These are phyloP conservation scores for Threskiornis aethiopicus DNA, from an alignment of 2,797 vertebrate species.

Conservation along the genomic window DNA sequence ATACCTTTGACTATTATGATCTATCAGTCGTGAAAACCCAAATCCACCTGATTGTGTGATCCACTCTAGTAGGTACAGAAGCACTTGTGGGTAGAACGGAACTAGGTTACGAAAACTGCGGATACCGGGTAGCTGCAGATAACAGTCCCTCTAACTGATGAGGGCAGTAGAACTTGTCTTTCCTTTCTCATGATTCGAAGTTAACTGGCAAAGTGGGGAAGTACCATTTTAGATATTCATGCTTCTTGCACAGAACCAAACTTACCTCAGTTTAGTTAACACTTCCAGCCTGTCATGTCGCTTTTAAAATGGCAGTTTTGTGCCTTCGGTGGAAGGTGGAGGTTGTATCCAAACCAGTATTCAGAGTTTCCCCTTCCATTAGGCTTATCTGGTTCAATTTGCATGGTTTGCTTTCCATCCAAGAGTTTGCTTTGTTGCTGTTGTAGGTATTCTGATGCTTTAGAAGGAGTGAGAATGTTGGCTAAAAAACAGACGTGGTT, in stretches of 20 bases:
- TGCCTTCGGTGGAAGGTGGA: neutral
- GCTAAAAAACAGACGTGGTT: neutral
- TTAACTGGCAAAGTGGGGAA: neutral
- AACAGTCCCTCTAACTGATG: neutral
- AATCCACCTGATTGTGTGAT: neutral
- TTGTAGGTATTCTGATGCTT: neutral
- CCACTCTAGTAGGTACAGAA: neutral
- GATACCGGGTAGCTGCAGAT: neutral
- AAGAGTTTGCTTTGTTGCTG: neutral
- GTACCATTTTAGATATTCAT: neutral
- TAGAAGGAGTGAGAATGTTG: neutral
- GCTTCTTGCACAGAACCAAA: neutral
- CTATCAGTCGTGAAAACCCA: neutral
- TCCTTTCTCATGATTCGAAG: neutral
- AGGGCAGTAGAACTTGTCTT: neutral
- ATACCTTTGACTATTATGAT: neutral
- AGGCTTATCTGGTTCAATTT: neutral
- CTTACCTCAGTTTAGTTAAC: neutral
- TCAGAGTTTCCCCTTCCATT: neutral
- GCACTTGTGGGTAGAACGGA: neutral
- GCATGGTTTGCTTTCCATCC: neutral
- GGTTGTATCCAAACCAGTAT: neutral
- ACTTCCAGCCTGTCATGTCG: neutral
- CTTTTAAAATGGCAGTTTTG: neutral
- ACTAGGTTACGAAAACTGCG: neutral